Base-by-base conservation (phyloP, 2,797 vertebrate species). In the Rhadinocentrus ornatus region DNA sequence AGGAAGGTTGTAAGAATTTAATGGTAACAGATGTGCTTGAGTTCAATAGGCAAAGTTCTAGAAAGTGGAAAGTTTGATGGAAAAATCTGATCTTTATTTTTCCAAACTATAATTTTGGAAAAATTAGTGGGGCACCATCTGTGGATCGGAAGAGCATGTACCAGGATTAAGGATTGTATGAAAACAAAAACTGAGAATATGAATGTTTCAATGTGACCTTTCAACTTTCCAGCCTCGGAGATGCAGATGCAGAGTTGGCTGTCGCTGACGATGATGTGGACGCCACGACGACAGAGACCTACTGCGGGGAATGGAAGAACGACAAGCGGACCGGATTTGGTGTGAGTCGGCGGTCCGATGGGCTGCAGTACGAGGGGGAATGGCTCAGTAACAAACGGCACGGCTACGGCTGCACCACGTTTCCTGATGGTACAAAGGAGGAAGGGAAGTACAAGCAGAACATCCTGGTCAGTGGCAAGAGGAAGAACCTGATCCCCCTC, bases 371-470 rank as follows among this genome's bases (percentile, higher is more conserved):
- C 5, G 97, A 98, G 89, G 98, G 98, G 0, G 98, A 99, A 75
- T 99, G 98, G 98, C 95, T 96, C 35, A 93, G 95, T 91, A 99
- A 99, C 94, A 96, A 97, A 74, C 94, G 98, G 6, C 97, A 99
- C 0, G 97, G 98, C 79, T 99, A 99, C 0, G 98, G 97, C 84
- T 99, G 97, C 95, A 97, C 97, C 89, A 94, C 97, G 1, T 99
- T 98, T 85, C 97, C 97, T 0, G 97, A 99, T 0, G 97, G 98
- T 80, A 99, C 97, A 50, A 98, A 98, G 88, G 98, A 99, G 87
- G 98, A 99, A 86, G 98, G 98, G 83, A 99, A 99, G 90, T 99
- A 99, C 94, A 99, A 99, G 91, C 98, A 98, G 93, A 99, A 99
- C 62, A 77, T 96, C 31, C 94, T 99, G 53, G 97, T 99, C 72